These are phyloP conservation scores for Eutrigla gurnardus DNA, from an alignment of 2,797 vertebrate genomes.

Conservation along the genomic window DNA sequence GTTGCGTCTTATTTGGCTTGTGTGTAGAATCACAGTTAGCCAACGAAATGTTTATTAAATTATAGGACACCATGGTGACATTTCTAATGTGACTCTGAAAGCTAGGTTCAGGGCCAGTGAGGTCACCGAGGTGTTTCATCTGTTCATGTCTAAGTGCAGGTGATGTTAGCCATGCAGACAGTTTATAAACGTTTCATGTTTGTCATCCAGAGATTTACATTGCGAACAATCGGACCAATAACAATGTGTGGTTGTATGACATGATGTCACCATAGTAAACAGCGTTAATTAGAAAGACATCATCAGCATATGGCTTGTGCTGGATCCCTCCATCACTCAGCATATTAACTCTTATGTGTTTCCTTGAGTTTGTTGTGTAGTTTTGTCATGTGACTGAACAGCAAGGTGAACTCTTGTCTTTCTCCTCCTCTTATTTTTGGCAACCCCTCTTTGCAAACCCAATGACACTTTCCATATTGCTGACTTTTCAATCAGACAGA, in stretches of 20 bases:
- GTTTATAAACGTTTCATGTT: too few species aligned
- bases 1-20: too few species aligned
- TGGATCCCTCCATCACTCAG: not conserved
- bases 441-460: slow-evolving; percentile 15
- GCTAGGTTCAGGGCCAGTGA: too few species aligned
- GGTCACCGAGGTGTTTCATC: too few species aligned
- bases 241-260: not conserved
- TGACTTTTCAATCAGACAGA: slow-evolving; percentile 68
- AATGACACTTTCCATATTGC: slow-evolving; percentile 56
- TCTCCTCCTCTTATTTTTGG: slow-evolving; percentile 29
- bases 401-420: slow-evolving; percentile 8
- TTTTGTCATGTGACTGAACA: slow-evolving; percentile 9
- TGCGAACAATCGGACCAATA: too few species aligned
- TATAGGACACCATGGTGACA: too few species aligned
- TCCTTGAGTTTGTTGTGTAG: not conserved
- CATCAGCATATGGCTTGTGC: not conserved
- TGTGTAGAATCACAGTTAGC: too few species aligned
- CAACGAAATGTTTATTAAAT: too few species aligned
- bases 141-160: too few species aligned
- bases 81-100: too few species aligned
- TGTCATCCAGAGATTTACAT: too few species aligned
- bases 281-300: not conserved
- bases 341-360: not conserved
- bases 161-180: too few species aligned
- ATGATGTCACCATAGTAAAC: not conserved